Evolutionary conservation across 2,113 vertebrate species (phyloP), one percentile per base, ranked within the genome.

Genomic region (Thinocorus orbignyianus): DNA sequence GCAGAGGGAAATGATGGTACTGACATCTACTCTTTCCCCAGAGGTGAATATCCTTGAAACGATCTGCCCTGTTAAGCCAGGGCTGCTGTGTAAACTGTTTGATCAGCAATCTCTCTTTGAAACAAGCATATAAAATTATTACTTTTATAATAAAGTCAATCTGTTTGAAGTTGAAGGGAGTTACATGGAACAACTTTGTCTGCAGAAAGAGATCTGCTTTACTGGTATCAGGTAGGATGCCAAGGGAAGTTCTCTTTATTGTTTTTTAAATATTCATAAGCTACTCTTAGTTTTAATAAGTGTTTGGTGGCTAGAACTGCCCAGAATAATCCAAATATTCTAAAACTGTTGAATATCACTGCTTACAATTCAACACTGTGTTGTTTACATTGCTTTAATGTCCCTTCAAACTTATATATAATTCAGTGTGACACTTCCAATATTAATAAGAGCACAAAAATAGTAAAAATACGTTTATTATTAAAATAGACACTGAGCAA

Each of bases 381-480:
- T 51, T 81, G 9, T 81, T 86, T 57, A 57, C 28, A 88, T 37
- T 77, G 60, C 57, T 88, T 91, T 74, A 70, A 68, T 19, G 15
- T 69, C 44, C 33, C 86, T 86, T 72, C 49, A 89, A 71, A 91
- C 55, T 39, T 37, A 73, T 58, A 51, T 26, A 62, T 41, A 74
- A 91, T 65, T 74, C 78, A 92, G 5, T 44, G 41, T 64, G 41
- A 89, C 35, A 86, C 8, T 42, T 69, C 62, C 73, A 83, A 81
- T 17, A 92, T 61, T 35, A 96, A 46, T 52, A 96, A 89, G 16
- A 78, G 65, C 77, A 91, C 13, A 33, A 81, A 96, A 93, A 79
- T 35, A 77, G 54, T 81, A 88, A 88, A 93, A 93, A 91, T 69
- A 23, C 17, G 76, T 96, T 96, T 97, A 95, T 95, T 96, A 72